These are phyloP conservation scores for Oceanodroma tethys DNA, from an alignment of 2,113 vertebrate species.

Conservation along the genomic window DNA sequence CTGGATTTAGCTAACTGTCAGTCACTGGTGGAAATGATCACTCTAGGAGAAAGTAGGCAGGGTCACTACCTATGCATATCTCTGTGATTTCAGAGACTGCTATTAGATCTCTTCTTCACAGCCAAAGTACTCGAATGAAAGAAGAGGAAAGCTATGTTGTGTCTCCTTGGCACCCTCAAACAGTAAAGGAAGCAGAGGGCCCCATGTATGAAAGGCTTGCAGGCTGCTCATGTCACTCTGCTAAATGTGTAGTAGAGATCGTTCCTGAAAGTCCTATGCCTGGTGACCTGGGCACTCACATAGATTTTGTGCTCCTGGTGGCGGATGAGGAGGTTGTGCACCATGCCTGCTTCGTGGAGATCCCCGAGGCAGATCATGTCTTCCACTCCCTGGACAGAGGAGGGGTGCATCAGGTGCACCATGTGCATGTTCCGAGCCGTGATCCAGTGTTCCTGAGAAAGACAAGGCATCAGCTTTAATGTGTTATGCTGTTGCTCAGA, in stretches of 20 bases:
- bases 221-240: background rate
- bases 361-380: constrained; percentile 96
- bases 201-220: background rate
- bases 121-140: background rate
- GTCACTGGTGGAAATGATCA: background rate
- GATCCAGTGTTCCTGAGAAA: constrained; percentile 86
- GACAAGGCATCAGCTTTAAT: background rate
- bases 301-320: constrained; percentile 91
- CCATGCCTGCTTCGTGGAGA: constrained; percentile 90
- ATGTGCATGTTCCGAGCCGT: constrained; percentile 64
- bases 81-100: background rate
- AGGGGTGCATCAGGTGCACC: constrained; percentile 87
- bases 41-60: background rate
- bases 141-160: background rate
- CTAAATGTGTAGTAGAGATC: background rate
- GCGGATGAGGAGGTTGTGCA: constrained; percentile 92
- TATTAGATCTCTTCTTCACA: background rate
- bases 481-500: background rate
- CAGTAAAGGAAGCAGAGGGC: background rate
- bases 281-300: constrained; percentile 73
- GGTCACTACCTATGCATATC: background rate
- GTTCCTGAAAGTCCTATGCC: background rate
- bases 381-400: constrained; percentile 86
- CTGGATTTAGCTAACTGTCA: background rate
- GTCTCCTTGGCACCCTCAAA: background rate